phyloP scores from a whole-genome alignment of 2,888 invertebrate species.

The Malthinus flaveolus region DNA sequence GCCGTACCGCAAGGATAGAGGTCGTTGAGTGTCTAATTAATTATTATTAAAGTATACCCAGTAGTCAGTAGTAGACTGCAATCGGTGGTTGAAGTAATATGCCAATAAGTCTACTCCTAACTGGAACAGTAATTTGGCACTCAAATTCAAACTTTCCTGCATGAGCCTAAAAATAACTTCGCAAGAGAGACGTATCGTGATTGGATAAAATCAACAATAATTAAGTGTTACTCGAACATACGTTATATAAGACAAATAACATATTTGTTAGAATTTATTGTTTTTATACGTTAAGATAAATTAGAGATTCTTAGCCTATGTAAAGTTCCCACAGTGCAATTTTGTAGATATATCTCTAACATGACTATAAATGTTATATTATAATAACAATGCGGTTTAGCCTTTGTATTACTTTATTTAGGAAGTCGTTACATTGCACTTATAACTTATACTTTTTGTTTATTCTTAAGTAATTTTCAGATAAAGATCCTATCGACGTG shows the following conservation, averaged over 20 bases:
- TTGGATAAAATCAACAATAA: background rate
- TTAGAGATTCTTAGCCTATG: constrained; percentile 8
- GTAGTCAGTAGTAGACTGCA: too few relatives aligned
- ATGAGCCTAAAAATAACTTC: too few relatives aligned
- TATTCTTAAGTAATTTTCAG: constrained; percentile 3
- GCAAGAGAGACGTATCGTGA: too few relatives aligned
- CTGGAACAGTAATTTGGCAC: too few relatives aligned
- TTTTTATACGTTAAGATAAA: constrained; percentile 19
- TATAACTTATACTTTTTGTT: constrained; percentile 5
- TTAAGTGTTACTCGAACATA: constrained; percentile 15
- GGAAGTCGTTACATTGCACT: constrained; percentile 16
- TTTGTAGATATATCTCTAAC: constrained; percentile 16
- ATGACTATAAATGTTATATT: constrained; percentile 7
- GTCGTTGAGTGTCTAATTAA: too few relatives aligned
- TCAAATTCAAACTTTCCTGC: too few relatives aligned
- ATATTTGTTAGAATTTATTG: constrained; percentile 22
- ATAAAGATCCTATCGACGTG: background rate
- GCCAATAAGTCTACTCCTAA: too few relatives aligned
- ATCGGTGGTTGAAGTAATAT: too few relatives aligned
- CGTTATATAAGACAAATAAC: constrained; percentile 27
- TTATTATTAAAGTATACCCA: too few relatives aligned
- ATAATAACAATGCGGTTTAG: constrained; percentile 9
- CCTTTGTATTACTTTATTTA: constrained; percentile 17
- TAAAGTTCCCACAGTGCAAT: constrained; percentile 26
- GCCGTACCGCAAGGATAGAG: too few relatives aligned